Percentiles rank a stretch among this genome's conserved stretches.
Conservation (phyloP, 2,797 vertebrate species). For the Gymnothorax javanicus region DNA sequence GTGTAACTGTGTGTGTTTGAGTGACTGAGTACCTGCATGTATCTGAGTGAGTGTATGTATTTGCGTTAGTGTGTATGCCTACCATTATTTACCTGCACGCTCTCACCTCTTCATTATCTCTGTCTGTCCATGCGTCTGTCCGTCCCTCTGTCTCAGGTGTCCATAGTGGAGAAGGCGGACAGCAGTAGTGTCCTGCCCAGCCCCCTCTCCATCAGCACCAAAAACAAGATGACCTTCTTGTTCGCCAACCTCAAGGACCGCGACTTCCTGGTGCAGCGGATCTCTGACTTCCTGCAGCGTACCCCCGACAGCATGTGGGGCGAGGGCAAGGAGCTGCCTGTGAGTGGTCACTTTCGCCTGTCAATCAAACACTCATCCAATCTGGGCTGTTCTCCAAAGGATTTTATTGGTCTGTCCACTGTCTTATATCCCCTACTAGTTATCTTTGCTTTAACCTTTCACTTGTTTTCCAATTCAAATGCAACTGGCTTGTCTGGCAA, state of each 20-base stretch:
- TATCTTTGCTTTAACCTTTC: background rate
- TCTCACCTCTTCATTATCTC: background rate
- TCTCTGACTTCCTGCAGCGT: slow-evolving; percentile 95
- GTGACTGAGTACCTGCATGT: too few relatives aligned
- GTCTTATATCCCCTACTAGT: background rate
- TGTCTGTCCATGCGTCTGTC: background rate
- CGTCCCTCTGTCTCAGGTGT: slow-evolving; percentile 75
- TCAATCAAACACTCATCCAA: slow-evolving; percentile 37
- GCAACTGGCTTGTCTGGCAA: background rate
- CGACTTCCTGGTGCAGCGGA: slow-evolving; percentile 93
- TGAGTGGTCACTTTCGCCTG: slow-evolving; percentile 60
- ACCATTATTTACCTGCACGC: background rate
- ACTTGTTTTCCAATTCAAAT: background rate
- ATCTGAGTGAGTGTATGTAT: background rate
- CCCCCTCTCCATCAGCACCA: slow-evolving; percentile 96
- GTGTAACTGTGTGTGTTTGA: too few relatives aligned
- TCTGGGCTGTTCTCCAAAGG: background rate
- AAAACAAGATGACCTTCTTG: slow-evolving; percentile 96
- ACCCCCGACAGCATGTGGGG: slow-evolving; percentile 78
- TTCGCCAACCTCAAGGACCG: slow-evolving; percentile 96
- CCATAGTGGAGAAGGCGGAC: slow-evolving; percentile 95
- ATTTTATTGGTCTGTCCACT: background rate
- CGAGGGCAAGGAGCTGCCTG: slow-evolving; percentile 61
- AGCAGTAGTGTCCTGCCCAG: slow-evolving; percentile 93
- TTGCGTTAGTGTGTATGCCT: background rate